A percentile compares a stretch with the other conserved stretches of the same genome.
Evolutionary conservation across 2,113 vertebrate species (phyloP).

Genomic region (Lophius piscatorius): DNA sequence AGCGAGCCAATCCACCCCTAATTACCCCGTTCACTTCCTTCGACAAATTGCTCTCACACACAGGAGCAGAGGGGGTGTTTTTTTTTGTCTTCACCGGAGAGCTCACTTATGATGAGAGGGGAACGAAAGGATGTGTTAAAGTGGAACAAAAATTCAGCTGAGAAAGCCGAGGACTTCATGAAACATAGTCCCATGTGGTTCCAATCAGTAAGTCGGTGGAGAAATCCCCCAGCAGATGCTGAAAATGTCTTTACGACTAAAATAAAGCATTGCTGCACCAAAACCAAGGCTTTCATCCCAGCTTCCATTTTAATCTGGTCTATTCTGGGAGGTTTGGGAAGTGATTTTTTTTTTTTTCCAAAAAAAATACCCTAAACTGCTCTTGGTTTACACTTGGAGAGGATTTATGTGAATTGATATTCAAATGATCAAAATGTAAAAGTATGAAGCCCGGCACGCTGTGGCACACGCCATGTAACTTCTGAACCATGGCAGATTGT

Average conservation of each 20-base stretch:
- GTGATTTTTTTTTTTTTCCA: background rate
- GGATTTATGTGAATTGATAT: too few relatives aligned
- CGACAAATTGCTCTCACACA: constrained; percentile 25
- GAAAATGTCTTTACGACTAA: constrained; percentile 50
- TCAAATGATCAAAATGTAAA: background rate
- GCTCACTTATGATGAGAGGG: constrained; percentile 47
- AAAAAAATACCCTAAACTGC: too few relatives aligned
- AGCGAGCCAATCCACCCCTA: constrained; percentile 45
- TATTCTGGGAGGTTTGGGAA: constrained; percentile 18
- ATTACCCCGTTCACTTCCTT: constrained; percentile 44
- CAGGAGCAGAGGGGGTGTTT: constrained; percentile 45
- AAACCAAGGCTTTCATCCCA: constrained; percentile 28
- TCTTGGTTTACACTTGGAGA: too few relatives aligned
- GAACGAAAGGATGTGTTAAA: constrained; percentile 45
- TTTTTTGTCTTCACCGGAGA: constrained; percentile 19
- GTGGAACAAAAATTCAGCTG: constrained; percentile 56
- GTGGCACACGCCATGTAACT: too few relatives aligned
- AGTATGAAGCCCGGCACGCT: too few relatives aligned
- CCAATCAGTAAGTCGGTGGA: constrained; percentile 43
- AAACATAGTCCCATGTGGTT: constrained; percentile 58
- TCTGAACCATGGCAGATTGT: too few relatives aligned
- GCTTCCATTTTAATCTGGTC: background rate
- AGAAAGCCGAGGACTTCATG: constrained; percentile 49
- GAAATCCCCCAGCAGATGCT: constrained; percentile 50
- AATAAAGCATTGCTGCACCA: constrained; percentile 40